Conservation (phyloP, 2,888 invertebrate genomes). For the Athripsodes cinereus region DNA sequence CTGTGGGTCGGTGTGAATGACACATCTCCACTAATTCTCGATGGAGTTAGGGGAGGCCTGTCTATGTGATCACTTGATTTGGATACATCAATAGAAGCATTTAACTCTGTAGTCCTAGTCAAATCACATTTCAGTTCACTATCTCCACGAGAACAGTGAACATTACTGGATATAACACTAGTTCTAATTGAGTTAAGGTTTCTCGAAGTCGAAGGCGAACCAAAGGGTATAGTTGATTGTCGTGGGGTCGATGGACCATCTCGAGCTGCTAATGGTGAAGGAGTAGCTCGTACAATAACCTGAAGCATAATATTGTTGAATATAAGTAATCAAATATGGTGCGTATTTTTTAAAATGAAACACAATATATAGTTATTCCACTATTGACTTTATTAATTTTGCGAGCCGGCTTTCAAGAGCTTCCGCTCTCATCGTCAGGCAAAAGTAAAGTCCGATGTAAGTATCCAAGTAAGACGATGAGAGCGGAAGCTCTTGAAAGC, state of each 20-base stretch:
- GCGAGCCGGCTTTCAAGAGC: no score
- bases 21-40: constrained; percentile 38
- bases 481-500: no score
- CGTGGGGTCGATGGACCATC: background rate
- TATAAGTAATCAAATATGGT: no score
- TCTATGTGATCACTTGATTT: constrained; percentile 10
- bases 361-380: no score
- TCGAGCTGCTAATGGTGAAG: constrained; percentile 10
- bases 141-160: background rate
- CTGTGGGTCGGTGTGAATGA: constrained; percentile 42
- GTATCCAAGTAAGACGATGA: no score
- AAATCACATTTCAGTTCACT: constrained; percentile 7
- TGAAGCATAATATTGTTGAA: no score
- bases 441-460: no score
- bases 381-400: no score
- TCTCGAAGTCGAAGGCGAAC: constrained; percentile 8
- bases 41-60: constrained; percentile 7
- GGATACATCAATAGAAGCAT: background rate
- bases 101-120: constrained; percentile 1
- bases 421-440: no score
- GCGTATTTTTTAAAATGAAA: no score
- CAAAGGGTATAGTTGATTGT: constrained; percentile 11
- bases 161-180: constrained; percentile 9
- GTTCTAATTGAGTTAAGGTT: constrained; percentile 11
- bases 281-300: constrained; percentile 7